Evolutionary conservation across 2,888 invertebrate genomes (phyloP), one percentile per base, ranked within the genome.

Genomic region (Oligia fasciuncula): DNA sequence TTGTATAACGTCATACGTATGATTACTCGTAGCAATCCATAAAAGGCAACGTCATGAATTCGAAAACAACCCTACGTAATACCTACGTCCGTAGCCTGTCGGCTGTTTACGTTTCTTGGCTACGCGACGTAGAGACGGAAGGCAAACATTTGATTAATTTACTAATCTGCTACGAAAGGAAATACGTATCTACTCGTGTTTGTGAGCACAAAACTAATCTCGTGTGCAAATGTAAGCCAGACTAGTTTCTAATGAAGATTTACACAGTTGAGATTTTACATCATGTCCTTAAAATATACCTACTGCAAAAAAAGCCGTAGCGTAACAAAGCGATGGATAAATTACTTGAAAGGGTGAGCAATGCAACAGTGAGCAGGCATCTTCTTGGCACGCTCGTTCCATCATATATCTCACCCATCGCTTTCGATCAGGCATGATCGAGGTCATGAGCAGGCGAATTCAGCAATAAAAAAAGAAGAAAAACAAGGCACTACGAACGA

Each of bases 71-170:
- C 49, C 51, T 80, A 84, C 84, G 80, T 86, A 83, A 82, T 57
- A 74, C 60, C 51, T 86, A 86, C 85, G 83, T 88, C 75, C 72
- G 68, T 80, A 83, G 57, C 71, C 46, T 73, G 81, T 80, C 78
- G 69, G 40, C 8, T 87, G 79, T 87, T 78, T 78, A 80, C 84
- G 73, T 80, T 74, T 60, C 68, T 73, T 67, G 75, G 19, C 63
- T 83, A 87, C 43, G 40, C 40, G 40, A 43, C 86, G 86, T 86
- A 83, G 62, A 13, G 49, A 77, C 79, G 54, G 70, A 83, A 69
- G 60, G 73, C 79, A 88, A 88, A 88, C 79, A 88, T 87, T 87
- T 83, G 80, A 78, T 85, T 85, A 85, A 75, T 73, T 71, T 46
- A 82, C 72, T 88, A 81, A 85, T 83, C 84, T 77, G 29, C 67